These are phyloP conservation scores for Diarsia mendica DNA, from an alignment of 2,888 invertebrate genomes.

Conservation along the genomic window DNA sequence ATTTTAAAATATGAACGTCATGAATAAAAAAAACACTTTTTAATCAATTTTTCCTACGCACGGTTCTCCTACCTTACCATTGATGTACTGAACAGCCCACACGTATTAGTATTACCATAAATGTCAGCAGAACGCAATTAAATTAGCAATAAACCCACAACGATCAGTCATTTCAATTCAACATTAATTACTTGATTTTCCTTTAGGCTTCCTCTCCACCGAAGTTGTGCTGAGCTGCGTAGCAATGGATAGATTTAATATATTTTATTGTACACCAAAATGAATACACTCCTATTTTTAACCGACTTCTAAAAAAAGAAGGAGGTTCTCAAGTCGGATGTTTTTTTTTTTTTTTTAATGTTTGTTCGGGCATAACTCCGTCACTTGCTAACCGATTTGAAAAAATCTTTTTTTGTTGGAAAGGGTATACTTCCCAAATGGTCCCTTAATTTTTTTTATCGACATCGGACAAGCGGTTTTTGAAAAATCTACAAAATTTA, in stretches of 20 bases:
- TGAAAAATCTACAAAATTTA: too few relatives aligned
- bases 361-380: too few relatives aligned
- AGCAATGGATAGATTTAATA: neutral
- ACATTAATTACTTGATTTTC: constrained; percentile 25
- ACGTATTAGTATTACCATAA: constrained; percentile 1
- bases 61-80: neutral
- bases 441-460: too few relatives aligned
- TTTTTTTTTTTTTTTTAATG: too few relatives aligned
- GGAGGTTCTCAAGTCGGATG: too few relatives aligned
- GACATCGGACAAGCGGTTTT: too few relatives aligned
- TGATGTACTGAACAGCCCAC: neutral
- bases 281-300: neutral
- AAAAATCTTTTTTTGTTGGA: too few relatives aligned
- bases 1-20: neutral
- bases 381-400: too few relatives aligned
- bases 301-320: too few relatives aligned
- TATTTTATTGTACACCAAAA: neutral
- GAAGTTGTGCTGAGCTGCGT: neutral
- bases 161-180: constrained; percentile 30
- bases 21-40: neutral
- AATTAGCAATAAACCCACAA: constrained; percentile 35
- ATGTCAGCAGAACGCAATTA: neutral
- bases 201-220: neutral
- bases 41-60: neutral
- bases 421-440: too few relatives aligned